Evolutionary conservation across 1,140 invertebrate genomes (phyloP).

Genomic region (Neoseiulus cucumeris): DNA sequence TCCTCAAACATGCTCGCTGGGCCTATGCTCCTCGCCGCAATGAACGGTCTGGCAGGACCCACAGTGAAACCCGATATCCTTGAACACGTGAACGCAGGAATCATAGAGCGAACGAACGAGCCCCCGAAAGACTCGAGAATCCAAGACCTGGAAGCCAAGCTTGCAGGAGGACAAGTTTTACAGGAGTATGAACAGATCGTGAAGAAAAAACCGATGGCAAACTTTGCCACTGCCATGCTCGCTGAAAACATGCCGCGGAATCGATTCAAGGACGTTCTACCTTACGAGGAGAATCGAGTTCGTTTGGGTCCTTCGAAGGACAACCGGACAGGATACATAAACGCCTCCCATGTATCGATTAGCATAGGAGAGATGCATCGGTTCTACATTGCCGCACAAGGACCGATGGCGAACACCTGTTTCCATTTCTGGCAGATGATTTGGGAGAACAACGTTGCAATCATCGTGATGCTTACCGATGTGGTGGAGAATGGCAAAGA

Average conservation of each 20-base stretch:
- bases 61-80: constrained; percentile 24
- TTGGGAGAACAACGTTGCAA: constrained; percentile 58
- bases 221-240: constrained; percentile 42
- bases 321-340: constrained; percentile 67
- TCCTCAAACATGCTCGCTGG: constrained; percentile 20
- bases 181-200: constrained; percentile 70
- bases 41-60: constrained; percentile 30
- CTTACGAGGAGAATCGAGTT: constrained; percentile 69
- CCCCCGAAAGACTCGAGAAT: constrained; percentile 35
- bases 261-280: constrained; percentile 48
- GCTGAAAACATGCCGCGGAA: constrained; percentile 40
- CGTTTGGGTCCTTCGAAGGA: constrained; percentile 48
- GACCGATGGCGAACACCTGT: constrained; percentile 39
- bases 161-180: constrained; percentile 55
- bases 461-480: constrained; percentile 51
- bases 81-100: constrained; percentile 24
- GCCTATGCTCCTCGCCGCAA: constrained; percentile 29
- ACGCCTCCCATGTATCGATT: constrained; percentile 65
- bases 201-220: constrained; percentile 45
- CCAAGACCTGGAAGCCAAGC: constrained; percentile 53
- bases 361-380: constrained; percentile 32
- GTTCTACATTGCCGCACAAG: constrained; percentile 64
- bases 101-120: constrained; percentile 24
- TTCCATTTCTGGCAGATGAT: constrained; percentile 63
- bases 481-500: constrained; percentile 28